phyloP scores from a whole-genome alignment of 2,797 vertebrate genomes.

The Babyrousa celebensis region DNA sequence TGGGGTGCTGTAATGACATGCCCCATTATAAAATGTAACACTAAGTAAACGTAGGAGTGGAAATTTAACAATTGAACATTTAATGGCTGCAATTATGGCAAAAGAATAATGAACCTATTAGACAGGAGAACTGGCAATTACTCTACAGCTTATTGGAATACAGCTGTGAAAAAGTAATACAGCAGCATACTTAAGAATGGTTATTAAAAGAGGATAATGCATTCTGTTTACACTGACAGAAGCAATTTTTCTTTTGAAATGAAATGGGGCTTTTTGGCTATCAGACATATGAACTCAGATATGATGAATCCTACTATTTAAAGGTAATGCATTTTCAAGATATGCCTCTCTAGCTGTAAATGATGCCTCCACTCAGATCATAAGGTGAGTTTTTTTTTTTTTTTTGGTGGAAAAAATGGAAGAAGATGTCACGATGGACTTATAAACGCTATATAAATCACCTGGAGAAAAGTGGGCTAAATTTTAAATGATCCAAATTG shows the following conservation, averaged over 20 bases:
- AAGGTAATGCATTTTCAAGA: slow-evolving; percentile 91
- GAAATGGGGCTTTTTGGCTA: slow-evolving; percentile 91
- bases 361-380: slow-evolving; percentile 88
- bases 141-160: slow-evolving; percentile 93
- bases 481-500: slow-evolving; percentile 84
- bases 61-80: slow-evolving; percentile 94
- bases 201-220: slow-evolving; percentile 93
- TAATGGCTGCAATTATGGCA: slow-evolving; percentile 95
- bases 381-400: slow-evolving; percentile 78
- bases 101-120: slow-evolving; percentile 95
- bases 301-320: slow-evolving; percentile 91
- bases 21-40: slow-evolving; percentile 94
- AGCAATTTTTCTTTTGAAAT: slow-evolving; percentile 91
- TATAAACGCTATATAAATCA: slow-evolving; percentile 89
- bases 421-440: slow-evolving; percentile 87
- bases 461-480: slow-evolving; percentile 83
- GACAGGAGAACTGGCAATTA: slow-evolving; percentile 93
- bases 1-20: slow-evolving; percentile 91
- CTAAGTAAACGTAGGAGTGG: slow-evolving; percentile 93
- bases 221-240: slow-evolving; percentile 93
- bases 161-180: slow-evolving; percentile 93
- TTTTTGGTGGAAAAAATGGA: slow-evolving; percentile 87
- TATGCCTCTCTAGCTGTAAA: slow-evolving; percentile 89
- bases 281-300: slow-evolving; percentile 91
- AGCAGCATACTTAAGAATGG: slow-evolving; percentile 92